Evolutionary conservation across 2,888 invertebrate species (phyloP), one percentile per base, ranked within the genome.

Genomic region (Andrena trimmerana): DNA sequence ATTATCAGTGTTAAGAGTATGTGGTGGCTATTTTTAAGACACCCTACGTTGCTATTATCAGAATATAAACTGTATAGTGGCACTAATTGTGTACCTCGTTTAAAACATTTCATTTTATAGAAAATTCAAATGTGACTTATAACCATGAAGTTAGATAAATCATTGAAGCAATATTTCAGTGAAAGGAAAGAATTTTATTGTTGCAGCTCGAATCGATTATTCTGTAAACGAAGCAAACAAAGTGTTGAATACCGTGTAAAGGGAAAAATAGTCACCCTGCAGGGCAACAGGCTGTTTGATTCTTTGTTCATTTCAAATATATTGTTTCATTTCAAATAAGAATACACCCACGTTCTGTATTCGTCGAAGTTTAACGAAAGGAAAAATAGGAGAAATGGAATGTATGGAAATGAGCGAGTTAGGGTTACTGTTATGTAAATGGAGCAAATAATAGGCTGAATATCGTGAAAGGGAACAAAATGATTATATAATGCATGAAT

Each of bases 371-470:
- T 54, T 36, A 54, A 73, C 54, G 36, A 54, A 65, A 54, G 36
- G 29, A 36, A 27, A 7, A 36, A 16, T 50, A 7, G 13, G 65
- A 4, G 10, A 52, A 72, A 10, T 36, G 24, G 63, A 24, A 24
- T 27, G 42, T 65, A 73, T 73, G 65, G 50, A 63, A 63, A 72
- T 50, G 52, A 63, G 27, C 50, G 24, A 24, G 63, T 72, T 63
- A 72, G 50, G 52, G 52, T 33, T 54, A 72, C 63, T 63, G 50
- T 72, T 63, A 63, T 63, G 52, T 29, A 63, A 52, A 72, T 72
- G 33, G 36, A 13, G 52, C 52, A 63, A 36, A 72, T 24, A 63
- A 63, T 63, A n/a, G 72, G 10, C 2, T 1, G 50, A 50, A 24
- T 52, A 27, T 57, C 36, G 24, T 8, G n/a, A 27, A 73, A 74